phyloP scores from a whole-genome alignment of 2,888 invertebrate species.

The Polyploca ridens region DNA sequence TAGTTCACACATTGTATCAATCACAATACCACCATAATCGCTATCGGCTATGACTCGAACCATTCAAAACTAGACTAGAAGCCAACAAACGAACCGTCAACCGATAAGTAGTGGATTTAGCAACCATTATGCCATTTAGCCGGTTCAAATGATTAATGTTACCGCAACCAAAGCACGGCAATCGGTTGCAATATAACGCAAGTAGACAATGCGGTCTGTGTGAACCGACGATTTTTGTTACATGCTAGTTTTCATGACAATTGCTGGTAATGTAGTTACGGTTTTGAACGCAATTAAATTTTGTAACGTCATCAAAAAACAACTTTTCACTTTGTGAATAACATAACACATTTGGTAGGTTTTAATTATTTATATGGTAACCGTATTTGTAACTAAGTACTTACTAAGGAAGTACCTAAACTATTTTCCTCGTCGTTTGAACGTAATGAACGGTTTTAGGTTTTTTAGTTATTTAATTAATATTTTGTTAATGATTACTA shows the following conservation, averaged over 20 bases:
- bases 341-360: no score
- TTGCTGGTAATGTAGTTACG: background rate
- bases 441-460: no score
- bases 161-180: conserved; percentile 35
- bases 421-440: no score
- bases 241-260: conserved; percentile 1
- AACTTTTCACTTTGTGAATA: no score
- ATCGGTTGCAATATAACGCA: conserved; percentile 40
- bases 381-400: no score
- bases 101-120: conserved; percentile 73
- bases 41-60: conserved; percentile 28
- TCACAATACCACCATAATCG: conserved; percentile 16
- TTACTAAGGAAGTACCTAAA: no score
- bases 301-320: background rate
- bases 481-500: no score
- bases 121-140: conserved; percentile 65
- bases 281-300: background rate
- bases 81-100: conserved; percentile 50
- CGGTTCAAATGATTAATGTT: conserved; percentile 70
- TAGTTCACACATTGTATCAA: background rate
- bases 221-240: conserved; percentile 37
- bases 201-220: conserved; percentile 42
- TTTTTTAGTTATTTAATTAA: no score
- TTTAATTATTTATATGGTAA: no score
- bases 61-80: conserved; percentile 26